phyloP scores from a whole-genome alignment of 2,888 invertebrate genomes.

The Ephialtes manifestator region DNA sequence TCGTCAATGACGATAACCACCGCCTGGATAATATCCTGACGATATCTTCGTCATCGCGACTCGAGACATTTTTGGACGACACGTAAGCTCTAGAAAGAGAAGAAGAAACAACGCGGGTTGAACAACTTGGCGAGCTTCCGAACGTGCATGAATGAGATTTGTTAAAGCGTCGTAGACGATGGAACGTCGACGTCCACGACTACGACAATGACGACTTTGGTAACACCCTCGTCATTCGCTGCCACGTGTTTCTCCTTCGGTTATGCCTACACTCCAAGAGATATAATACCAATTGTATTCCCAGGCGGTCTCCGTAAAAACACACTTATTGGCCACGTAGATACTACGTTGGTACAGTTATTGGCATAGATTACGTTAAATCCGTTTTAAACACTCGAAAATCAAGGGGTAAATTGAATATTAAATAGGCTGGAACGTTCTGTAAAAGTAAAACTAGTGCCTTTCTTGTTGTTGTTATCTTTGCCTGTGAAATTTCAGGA shows the following conservation, averaged over 20 bases:
- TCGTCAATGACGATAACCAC: slow-evolving; percentile 6
- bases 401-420: not conserved
- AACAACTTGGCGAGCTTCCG: slow-evolving; percentile 56
- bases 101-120: slow-evolving; percentile 15
- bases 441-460: too few relatives aligned
- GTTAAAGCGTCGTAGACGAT: not conserved
- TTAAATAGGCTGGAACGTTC: too few relatives aligned
- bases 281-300: not conserved
- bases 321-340: not conserved
- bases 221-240: slow-evolving; percentile 25
- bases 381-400: not conserved
- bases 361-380: not conserved
- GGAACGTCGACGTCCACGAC: not conserved
- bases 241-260: slow-evolving; percentile 28
- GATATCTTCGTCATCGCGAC: slow-evolving; percentile 34
- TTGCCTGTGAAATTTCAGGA: too few relatives aligned
- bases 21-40: too few relatives aligned
- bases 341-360: not conserved
- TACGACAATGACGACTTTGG: slow-evolving; percentile 22
- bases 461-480: too few relatives aligned
- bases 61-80: slow-evolving; percentile 22
- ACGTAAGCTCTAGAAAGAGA: slow-evolving; percentile 18
- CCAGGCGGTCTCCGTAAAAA: not conserved
- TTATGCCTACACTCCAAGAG: slow-evolving; percentile 19
- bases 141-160: slow-evolving; percentile 49